Conservation (phyloP, 2,888 invertebrate genomes). For the Drosophila longiperda region DNA sequence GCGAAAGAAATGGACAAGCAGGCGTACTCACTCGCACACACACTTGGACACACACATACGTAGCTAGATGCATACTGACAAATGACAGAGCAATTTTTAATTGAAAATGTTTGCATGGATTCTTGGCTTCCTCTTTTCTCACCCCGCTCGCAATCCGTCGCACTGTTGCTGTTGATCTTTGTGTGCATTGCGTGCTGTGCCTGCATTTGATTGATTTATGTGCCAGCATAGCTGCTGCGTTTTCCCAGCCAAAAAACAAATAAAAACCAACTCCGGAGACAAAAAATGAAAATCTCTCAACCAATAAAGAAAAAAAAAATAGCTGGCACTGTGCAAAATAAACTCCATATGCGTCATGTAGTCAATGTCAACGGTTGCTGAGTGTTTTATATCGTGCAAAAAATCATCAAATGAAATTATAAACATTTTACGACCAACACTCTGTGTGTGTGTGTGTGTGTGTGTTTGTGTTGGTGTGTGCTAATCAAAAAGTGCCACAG, state of each 20-base stretch:
- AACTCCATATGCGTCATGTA: conserved; percentile 69
- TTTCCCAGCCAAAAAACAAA: conserved; percentile 23
- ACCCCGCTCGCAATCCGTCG: not conserved
- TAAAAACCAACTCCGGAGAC: conserved; percentile 4
- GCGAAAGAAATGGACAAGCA: conserved; percentile 5
- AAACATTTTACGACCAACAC: conserved; percentile 30
- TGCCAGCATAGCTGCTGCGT: conserved; percentile 22
- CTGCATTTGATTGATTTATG: conserved; percentile 79
- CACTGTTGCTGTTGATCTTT: conserved; percentile 35
- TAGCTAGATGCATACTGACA: conserved; percentile 51
- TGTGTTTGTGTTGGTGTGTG: not conserved
- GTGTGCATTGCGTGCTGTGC: conserved; percentile 68
- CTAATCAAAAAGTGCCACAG: conserved; percentile 22
- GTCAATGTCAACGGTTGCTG: conserved; percentile 49
- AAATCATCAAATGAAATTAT: conserved; percentile 70
- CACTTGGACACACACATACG: not conserved
- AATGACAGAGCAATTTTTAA: conserved; percentile 77
- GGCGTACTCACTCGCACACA: not conserved
- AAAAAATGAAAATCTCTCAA: conserved; percentile 9
- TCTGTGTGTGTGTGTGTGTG: not conserved
- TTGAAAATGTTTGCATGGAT: conserved; percentile 80
- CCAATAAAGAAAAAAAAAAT: not conserved
- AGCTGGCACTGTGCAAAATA: conserved; percentile 50
- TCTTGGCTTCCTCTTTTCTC: conserved; percentile 51
- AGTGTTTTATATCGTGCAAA: conserved; percentile 77